Evolutionary conservation across 1,140 invertebrate species (phyloP).

Genomic region (Plodia interpunctella): DNA sequence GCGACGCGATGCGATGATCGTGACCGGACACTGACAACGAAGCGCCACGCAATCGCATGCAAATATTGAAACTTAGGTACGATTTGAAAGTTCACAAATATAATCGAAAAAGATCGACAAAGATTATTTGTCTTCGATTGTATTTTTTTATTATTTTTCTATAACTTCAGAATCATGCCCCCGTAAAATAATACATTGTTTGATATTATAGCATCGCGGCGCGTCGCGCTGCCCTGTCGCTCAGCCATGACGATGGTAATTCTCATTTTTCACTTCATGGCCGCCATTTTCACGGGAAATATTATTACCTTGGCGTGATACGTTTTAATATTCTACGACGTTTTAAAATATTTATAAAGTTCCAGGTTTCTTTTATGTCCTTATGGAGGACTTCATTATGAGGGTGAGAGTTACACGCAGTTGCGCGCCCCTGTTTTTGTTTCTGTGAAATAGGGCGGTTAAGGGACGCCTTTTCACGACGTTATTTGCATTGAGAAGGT

Average conservation of each 20-base stretch:
- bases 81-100: too few relatives aligned
- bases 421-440: neutral
- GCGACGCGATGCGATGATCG: too few relatives aligned
- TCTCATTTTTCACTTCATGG: conserved; percentile 63
- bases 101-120: too few relatives aligned
- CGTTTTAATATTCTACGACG: conserved; percentile 64
- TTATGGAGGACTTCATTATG: conserved; percentile 46
- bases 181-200: too few relatives aligned
- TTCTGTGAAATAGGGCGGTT: neutral
- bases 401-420: conserved; percentile 1
- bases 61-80: too few relatives aligned
- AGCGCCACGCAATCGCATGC: too few relatives aligned
- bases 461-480: neutral
- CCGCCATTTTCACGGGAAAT: conserved; percentile 59
- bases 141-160: too few relatives aligned
- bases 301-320: conserved; percentile 58
- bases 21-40: too few relatives aligned
- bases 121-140: too few relatives aligned
- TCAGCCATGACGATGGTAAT: conserved; percentile 60
- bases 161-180: too few relatives aligned
- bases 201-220: too few relatives aligned
- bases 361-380: conserved; percentile 37
- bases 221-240: too few relatives aligned
- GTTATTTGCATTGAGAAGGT: neutral
- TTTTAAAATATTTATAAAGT: conserved; percentile 71